phyloP scores from a whole-genome alignment of 53 echinoderm and acorn worm species.

The Apostichopus leukothele region DNA sequence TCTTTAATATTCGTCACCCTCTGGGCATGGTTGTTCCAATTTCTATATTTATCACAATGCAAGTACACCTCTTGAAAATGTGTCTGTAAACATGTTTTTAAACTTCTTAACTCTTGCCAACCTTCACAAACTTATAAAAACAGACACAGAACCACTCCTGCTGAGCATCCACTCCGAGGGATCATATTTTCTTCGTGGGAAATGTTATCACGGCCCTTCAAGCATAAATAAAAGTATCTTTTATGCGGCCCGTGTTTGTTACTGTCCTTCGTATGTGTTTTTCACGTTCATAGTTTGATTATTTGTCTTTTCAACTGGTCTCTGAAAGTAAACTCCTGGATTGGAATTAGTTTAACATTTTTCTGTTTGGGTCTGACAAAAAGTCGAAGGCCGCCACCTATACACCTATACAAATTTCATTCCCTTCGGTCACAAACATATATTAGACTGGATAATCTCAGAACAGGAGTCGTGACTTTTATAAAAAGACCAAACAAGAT shows the following conservation, averaged over 20 bases:
- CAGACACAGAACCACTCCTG: neutral
- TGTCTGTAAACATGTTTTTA: neutral
- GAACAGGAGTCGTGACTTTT: too few species aligned
- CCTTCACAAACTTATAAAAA: neutral
- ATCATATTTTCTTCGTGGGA: neutral
- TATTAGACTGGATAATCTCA: too few species aligned
- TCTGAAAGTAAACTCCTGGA: neutral
- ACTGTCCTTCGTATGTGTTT: neutral
- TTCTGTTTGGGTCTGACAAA: neutral
- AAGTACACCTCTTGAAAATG: neutral
- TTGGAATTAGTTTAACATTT: too few species aligned
- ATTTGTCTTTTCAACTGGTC: neutral
- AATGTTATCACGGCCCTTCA: neutral
- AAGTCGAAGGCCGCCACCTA: neutral
- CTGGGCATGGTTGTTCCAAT: too few species aligned
- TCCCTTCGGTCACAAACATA: too few species aligned
- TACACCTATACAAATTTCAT: neutral
- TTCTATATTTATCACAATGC: too few species aligned
- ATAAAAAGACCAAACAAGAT: too few species aligned
- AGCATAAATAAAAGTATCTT: conserved; percentile 9
- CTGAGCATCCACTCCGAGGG: neutral
- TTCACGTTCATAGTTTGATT: neutral
- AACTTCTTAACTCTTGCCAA: neutral
- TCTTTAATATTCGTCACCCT: too few species aligned
- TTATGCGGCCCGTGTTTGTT: neutral